A percentile compares a stretch with the other conserved stretches of the same genome.
phyloP scores from a whole-genome alignment of 1,140 invertebrate species.

The Diachasmimorpha longicaudata region DNA sequence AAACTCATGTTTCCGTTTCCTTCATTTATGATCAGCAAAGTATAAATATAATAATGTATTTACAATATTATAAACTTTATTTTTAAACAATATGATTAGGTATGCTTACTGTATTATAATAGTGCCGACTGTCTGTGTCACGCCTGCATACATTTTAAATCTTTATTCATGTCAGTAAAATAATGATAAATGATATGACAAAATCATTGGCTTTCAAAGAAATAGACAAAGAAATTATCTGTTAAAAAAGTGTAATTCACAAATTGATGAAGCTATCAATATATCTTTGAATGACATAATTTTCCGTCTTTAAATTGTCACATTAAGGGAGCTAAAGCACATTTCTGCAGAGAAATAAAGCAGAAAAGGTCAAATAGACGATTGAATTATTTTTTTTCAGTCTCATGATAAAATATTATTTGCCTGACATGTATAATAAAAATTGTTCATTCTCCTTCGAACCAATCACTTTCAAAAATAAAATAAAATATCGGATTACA shows the following conservation, averaged over 20 bases:
- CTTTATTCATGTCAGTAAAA: neutral
- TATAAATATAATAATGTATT: conserved; percentile 37
- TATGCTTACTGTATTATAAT: conserved; percentile 13
- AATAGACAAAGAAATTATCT: neutral
- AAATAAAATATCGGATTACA: neutral
- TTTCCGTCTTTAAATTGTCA: too few relatives aligned
- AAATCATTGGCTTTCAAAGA: neutral
- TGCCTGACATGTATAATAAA: neutral
- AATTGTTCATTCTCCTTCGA: neutral
- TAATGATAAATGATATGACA: neutral
- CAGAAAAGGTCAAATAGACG: neutral
- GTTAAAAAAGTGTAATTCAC: too few relatives aligned
- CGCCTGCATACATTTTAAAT: neutral
- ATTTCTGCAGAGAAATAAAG: neutral
- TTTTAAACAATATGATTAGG: conserved; percentile 24
- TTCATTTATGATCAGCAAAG: conserved; percentile 29
- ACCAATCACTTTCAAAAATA: neutral
- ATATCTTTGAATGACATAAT: neutral
- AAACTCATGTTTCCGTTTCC: conserved; percentile 25
- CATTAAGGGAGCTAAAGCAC: too few relatives aligned
- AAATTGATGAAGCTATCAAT: neutral
- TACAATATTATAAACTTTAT: conserved; percentile 33
- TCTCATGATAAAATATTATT: neutral
- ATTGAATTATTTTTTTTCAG: neutral
- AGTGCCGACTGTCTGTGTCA: conserved; percentile 19